phyloP scores from a whole-genome alignment of 1,140 invertebrate genomes.

The Battus philenor region DNA sequence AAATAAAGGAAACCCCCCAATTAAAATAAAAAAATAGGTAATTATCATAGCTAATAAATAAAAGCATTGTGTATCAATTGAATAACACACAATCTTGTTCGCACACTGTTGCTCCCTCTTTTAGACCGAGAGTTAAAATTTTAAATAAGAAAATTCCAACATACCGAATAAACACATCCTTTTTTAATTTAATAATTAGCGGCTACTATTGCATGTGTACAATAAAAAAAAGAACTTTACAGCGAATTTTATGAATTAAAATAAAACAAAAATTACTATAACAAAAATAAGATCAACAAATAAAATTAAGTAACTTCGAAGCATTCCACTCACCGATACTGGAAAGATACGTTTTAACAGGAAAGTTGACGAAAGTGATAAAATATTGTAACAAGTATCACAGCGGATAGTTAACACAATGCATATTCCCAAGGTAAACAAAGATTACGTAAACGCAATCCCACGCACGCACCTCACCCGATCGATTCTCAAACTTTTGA shows the following conservation, averaged over 20 bases:
- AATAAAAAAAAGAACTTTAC: too few species aligned
- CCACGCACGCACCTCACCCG: constrained; percentile 70
- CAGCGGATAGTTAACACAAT: constrained; percentile 45
- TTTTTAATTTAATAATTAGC: too few species aligned
- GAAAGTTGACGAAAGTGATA: constrained; percentile 24
- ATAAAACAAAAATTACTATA: constrained; percentile 1
- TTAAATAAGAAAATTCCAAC: too few species aligned
- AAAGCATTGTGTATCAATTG: too few species aligned
- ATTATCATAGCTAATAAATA: too few species aligned
- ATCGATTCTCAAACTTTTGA: constrained; percentile 75
- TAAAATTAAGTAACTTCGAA: constrained; percentile 4
- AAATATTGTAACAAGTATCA: constrained; percentile 29
- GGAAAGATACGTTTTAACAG: constrained; percentile 19
- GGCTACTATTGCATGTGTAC: too few species aligned
- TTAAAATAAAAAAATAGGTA: too few species aligned
- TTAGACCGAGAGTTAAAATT: too few species aligned
- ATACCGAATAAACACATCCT: too few species aligned
- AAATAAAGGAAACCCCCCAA: too few species aligned
- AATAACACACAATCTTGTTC: too few species aligned
- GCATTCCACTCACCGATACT: constrained; percentile 23
- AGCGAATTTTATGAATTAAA: not conserved
- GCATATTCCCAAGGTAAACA: constrained; percentile 74
- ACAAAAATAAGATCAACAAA: constrained; percentile 6
- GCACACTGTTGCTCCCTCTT: too few species aligned
- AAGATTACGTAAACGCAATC: constrained; percentile 74